Percentiles rank a stretch among this genome's conserved stretches.
Conservation (phyloP, 92 coral and sea anemone genomes). For the Epizoanthus ramosus region DNA sequence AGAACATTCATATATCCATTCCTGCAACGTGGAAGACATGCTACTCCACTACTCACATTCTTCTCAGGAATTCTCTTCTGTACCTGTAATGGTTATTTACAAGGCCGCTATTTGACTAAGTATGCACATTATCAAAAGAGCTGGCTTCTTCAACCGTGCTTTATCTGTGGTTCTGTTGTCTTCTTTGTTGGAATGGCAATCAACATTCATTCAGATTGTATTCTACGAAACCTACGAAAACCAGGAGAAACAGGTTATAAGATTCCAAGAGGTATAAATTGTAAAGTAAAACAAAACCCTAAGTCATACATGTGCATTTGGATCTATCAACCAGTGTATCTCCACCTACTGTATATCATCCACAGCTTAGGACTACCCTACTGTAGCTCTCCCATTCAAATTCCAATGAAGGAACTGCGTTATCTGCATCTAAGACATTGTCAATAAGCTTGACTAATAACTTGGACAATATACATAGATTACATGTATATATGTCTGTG, state of each 20-base stretch:
- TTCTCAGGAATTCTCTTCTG: slow-evolving; percentile 60
- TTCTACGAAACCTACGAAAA: slow-evolving; percentile 75
- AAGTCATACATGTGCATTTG: no score
- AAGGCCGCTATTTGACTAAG: slow-evolving; percentile 75
- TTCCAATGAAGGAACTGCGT: no score
- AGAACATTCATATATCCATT: slow-evolving; percentile 91
- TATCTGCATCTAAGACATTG: no score
- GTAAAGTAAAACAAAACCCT: no score
- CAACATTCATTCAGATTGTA: slow-evolving; percentile 85
- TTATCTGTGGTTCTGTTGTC: slow-evolving; percentile 66
- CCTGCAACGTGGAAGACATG: slow-evolving; percentile 72
- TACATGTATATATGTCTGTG: no score
- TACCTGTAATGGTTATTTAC: slow-evolving; percentile 76
- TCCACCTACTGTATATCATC: background rate
- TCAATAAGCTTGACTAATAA: no score
- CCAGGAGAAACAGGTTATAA: slow-evolving; percentile 91
- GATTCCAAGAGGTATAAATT: slow-evolving; percentile 77
- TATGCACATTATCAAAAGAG: slow-evolving; percentile 66
- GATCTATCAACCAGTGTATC: no score
- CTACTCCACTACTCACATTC: slow-evolving; percentile 70
- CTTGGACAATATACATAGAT: no score
- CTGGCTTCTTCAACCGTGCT: slow-evolving; percentile 72
- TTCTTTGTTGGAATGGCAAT: slow-evolving; percentile 83
- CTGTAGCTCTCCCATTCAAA: no score
- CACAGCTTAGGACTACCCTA: no score